Evolutionary conservation across 92 coral and sea anemone genomes (phyloP).

Genomic region (Ricordea florida): DNA sequence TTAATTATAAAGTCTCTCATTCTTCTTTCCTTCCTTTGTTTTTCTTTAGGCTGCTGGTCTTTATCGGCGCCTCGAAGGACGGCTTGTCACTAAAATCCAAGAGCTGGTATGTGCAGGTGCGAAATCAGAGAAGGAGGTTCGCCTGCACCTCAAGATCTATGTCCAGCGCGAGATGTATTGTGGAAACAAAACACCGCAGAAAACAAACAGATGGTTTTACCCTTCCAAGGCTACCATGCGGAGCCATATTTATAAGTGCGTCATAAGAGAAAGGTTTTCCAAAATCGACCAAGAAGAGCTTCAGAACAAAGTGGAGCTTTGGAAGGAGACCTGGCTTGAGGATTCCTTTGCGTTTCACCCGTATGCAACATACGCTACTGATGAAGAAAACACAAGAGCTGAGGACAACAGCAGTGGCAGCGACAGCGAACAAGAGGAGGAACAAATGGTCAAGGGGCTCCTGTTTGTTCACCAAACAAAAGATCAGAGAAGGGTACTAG

Average conservation of each 20-base stretch:
- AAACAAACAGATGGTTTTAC: slow-evolving; percentile 2
- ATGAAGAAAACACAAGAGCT: not conserved
- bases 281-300: slow-evolving; percentile 41
- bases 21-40: not conserved
- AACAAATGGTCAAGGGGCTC: not conserved
- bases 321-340: not conserved
- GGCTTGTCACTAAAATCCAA: slow-evolving; percentile 48
- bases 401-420: not conserved
- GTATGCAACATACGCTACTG: not conserved
- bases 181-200: slow-evolving; percentile 9
- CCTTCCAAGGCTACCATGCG: not conserved
- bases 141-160: slow-evolving; percentile 39
- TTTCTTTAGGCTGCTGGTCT: slow-evolving; percentile 40
- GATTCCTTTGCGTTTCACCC: not conserved
- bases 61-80: slow-evolving; percentile 24
- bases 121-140: slow-evolving; percentile 37
- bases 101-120: slow-evolving; percentile 55
- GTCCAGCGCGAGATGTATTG: slow-evolving; percentile 32
- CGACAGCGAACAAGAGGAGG: not conserved
- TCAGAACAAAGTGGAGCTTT: slow-evolving; percentile 2
- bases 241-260: slow-evolving; percentile 8
- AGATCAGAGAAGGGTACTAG: not conserved
- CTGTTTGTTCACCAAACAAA: not conserved
- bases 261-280: slow-evolving; percentile 8
- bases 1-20: too few species aligned